These are phyloP conservation scores for Antrozous pallidus DNA, from an alignment of 2,797 vertebrate species.

Conservation along the genomic window DNA sequence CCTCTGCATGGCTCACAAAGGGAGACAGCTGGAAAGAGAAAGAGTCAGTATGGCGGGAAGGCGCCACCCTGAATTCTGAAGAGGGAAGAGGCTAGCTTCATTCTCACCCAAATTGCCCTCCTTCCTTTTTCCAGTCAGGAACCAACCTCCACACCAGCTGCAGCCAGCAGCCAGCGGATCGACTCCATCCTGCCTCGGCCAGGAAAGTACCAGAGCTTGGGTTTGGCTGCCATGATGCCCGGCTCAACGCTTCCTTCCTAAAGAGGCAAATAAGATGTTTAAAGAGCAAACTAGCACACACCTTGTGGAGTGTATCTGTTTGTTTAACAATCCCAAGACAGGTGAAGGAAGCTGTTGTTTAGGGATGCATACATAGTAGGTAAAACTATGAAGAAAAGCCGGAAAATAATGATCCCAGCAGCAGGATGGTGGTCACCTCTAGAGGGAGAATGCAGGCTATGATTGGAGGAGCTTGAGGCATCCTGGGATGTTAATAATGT, in stretches of 20 bases:
- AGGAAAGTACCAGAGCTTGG: constrained; percentile 87
- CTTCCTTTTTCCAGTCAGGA: background rate
- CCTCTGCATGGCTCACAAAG: background rate
- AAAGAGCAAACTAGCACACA: background rate
- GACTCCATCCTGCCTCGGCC: constrained; percentile 93
- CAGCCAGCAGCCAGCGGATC: constrained; percentile 90
- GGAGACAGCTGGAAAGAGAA: background rate
- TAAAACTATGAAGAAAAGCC: background rate
- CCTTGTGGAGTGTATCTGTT: background rate
- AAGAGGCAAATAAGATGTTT: constrained; percentile 3
- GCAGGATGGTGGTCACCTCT: background rate
- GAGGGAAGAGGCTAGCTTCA: background rate
- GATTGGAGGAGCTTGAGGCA: background rate
- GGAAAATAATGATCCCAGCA: background rate
- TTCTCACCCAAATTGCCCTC: background rate
- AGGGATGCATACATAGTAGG: background rate
- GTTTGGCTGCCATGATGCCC: constrained; percentile 86
- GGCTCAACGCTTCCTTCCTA: constrained; percentile 64
- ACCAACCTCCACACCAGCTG: constrained; percentile 89
- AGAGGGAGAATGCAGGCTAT: background rate
- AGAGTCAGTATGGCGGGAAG: background rate
- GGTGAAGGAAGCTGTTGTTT: background rate
- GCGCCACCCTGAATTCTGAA: background rate
- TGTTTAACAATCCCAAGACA: background rate
- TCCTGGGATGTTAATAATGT: background rate